A percentile compares a stretch with the other conserved stretches of the same genome.
phyloP scores from a whole-genome alignment of 2,888 invertebrate species.

The Portevinia maculata region DNA sequence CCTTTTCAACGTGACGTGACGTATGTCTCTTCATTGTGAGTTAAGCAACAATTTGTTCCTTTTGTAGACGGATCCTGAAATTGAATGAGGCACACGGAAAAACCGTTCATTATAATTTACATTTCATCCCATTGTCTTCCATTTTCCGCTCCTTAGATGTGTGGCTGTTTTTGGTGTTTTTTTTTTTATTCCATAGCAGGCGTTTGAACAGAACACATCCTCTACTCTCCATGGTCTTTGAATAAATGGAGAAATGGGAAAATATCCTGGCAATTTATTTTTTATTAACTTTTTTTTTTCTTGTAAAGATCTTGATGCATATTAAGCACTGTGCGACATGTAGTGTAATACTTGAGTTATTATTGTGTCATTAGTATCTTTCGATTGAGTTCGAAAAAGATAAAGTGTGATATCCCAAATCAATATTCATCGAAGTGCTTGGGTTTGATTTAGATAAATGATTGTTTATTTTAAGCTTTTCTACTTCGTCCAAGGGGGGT shows the following conservation, averaged over 20 bases:
- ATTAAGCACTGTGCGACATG: conserved; percentile 42
- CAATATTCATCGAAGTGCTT: neutral
- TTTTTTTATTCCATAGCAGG: neutral
- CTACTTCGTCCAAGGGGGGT: neutral
- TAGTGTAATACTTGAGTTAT: conserved; percentile 39
- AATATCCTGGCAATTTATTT: conserved; percentile 17
- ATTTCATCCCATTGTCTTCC: conserved; percentile 13
- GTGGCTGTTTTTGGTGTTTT: conserved; percentile 1
- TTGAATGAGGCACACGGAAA: conserved; percentile 64
- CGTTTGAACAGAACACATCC: neutral
- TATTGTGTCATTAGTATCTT: conserved; percentile 43
- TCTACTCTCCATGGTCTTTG: conserved; percentile 1
- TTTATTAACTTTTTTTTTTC: neutral
- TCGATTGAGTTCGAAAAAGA: neutral
- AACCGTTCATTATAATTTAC: conserved; percentile 34
- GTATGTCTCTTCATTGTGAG: conserved; percentile 49
- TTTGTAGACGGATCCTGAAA: conserved; percentile 57
- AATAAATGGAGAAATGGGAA: conserved; percentile 22
- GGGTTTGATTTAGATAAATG: conserved; percentile 49
- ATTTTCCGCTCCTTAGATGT: conserved; percentile 7
- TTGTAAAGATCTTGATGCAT: conserved; percentile 32
- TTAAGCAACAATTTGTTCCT: conserved; percentile 71
- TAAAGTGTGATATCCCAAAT: conserved; percentile 1
- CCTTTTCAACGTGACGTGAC: conserved; percentile 69
- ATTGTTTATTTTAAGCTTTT: conserved; percentile 19